These are phyloP conservation scores for Hydropotes inermis DNA, from an alignment of 2,113 vertebrate genomes.

Conservation along the genomic window DNA sequence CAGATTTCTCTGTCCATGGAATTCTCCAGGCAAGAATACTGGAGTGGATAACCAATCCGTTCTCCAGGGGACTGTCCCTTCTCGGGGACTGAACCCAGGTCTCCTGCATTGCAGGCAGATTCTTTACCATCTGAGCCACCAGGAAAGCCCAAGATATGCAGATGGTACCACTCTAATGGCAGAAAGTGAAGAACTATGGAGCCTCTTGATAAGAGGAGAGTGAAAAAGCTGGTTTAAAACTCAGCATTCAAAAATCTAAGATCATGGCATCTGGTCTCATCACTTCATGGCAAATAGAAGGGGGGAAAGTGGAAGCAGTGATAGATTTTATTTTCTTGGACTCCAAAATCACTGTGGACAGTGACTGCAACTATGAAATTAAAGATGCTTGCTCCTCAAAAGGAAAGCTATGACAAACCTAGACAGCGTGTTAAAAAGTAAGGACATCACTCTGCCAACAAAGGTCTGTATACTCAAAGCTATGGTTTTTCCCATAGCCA, in stretches of 20 bases:
- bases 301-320: not conserved
- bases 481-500: not conserved
- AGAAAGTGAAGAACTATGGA: not conserved
- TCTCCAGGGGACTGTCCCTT: not conserved
- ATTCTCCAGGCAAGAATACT: not conserved
- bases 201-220: not conserved
- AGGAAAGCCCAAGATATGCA: not conserved
- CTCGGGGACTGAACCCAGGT: not conserved
- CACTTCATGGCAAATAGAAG: not conserved
- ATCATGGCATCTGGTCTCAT: not conserved
- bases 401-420: not conserved
- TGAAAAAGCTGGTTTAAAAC: not conserved
- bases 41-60: not conserved
- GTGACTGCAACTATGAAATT: not conserved
- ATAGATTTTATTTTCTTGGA: not conserved
- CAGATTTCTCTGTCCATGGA: not conserved
- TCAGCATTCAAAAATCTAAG: not conserved
- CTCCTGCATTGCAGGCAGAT: not conserved
- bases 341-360: not conserved
- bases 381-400: not conserved
- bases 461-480: not conserved
- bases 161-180: not conserved
- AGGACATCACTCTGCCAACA: not conserved
- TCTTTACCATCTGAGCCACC: not conserved
- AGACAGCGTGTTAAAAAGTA: not conserved